Percentiles rank a stretch among this genome's conserved stretches.
phyloP scores from a whole-genome alignment of 1,140 invertebrate genomes.

The Calycopis cecrops region DNA sequence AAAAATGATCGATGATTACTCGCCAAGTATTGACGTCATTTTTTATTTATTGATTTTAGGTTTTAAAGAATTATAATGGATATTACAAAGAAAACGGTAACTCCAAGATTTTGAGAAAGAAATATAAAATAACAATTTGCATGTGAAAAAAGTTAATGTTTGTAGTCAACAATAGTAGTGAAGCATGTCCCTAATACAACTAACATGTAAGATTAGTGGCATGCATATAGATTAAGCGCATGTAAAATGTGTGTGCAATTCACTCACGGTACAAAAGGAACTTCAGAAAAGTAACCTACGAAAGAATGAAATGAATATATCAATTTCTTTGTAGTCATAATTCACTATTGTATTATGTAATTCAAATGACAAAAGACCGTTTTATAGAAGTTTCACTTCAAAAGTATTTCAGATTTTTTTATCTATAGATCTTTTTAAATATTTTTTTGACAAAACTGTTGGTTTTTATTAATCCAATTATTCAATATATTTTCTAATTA shows the following conservation, averaged over 20 bases:
- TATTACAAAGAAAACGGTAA: constrained; percentile 9
- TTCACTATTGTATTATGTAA: too few relatives aligned
- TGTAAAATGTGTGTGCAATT: constrained; percentile 11
- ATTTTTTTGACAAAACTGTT: too few relatives aligned
- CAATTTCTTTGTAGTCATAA: too few relatives aligned
- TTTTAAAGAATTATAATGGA: constrained; percentile 18
- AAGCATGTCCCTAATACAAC: constrained; percentile 25
- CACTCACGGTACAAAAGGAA: too few relatives aligned
- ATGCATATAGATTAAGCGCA: constrained; percentile 24
- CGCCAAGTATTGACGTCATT: not conserved
- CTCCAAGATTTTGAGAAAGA: not conserved
- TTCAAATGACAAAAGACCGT: too few relatives aligned
- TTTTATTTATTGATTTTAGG: constrained; percentile 12
- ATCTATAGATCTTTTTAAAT: too few relatives aligned
- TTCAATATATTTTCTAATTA: too few relatives aligned
- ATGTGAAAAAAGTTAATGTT: constrained; percentile 14
- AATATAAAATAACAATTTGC: constrained; percentile 25
- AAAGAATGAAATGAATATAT: too few relatives aligned
- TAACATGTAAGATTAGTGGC: constrained; percentile 21
- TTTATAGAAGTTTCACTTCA: too few relatives aligned
- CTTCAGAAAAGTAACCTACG: too few relatives aligned
- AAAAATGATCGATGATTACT: not conserved
- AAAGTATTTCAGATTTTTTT: too few relatives aligned
- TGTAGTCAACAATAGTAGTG: constrained; percentile 21
- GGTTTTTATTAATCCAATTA: too few relatives aligned